Base-by-base conservation (phyloP, 2,888 invertebrate species). In the Lydus trimaculatus region DNA sequence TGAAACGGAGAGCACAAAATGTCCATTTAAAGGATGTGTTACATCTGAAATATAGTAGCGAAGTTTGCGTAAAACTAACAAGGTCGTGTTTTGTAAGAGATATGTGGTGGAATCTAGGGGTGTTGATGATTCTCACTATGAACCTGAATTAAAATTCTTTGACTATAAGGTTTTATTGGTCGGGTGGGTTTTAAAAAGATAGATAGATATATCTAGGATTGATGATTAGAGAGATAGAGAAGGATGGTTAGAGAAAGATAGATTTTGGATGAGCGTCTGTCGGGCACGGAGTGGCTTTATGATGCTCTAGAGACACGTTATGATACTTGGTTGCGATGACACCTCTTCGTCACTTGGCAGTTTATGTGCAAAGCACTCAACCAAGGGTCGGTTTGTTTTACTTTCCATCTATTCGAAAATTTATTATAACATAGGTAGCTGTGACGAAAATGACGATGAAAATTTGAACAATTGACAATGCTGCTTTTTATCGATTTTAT, bases 251-350 rank as follows among this genome's bases (percentile, higher is more conserved):
- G 72, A 72, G 63, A 64, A 67, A 65, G 65, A 68, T 67, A 73
- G 72, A 65, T 65, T 66, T 72, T 78, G 43, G 78, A 79, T 79
- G 79, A 76, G 73, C 75, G 77, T 73, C 78, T 75, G 69, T 65
- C 71, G 78, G 75, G 78, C 77, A 77, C 77, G 79, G 72, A 77
- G 75, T 76, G 73, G 76, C 77, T 79, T 79, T 79, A 79, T 73
- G 73, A 71, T 64, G 69, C 77, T 77, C 76, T 65, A 70, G 76
- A 77, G 78, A 71, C 75, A 71, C 74, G 74, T 76, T 76, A 76
- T 76, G 69, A 72, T 66, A 62, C 71, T 58, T 62, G 67, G 65
- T 61, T 66, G 66, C 72, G 72, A 74, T 74, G 74, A 72, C 74
- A 74, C 74, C 74, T 74, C 63, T 69, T 67, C 67, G 74, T 72